Evolutionary conservation across 2,797 vertebrate species (phyloP), one percentile per base, ranked within the genome.

Genomic region (Lophotriccus pileatus): DNA sequence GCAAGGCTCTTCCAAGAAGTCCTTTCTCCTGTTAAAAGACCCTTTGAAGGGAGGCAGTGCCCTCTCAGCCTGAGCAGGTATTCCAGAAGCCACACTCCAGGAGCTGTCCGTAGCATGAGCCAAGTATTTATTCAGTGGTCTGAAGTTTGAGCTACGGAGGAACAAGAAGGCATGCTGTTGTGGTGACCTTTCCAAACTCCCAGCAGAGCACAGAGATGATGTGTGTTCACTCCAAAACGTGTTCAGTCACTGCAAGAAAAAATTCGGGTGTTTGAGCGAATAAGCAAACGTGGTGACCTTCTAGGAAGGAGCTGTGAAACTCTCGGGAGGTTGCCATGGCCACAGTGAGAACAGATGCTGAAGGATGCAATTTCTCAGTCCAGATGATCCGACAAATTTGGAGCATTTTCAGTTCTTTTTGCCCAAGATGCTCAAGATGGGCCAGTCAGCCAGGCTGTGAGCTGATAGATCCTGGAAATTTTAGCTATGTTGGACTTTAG

Each of bases 61-160:
- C 66, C 84, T 89, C 23, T 84, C 70, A 55, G 55, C 55, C 74
- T 55, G 43, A 72, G 6, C 49, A 36, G 69, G 8, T 23, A 55
- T 82, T 90, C 50, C 50, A 58, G 64, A 46, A 84, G 20, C n/a
- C 1, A 0, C 80, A 59, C 75, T 93, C 77, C 84, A 79, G 63
- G 66, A 86, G 46, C 32, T 92, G 63, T 74, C 74, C 63, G 62
- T 17, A 82, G 47, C 1, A 1, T 62, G 49, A 93, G 36, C 7
- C 59, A 92, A 82, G 84, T 79, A 84, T 92, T 93, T 84, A 76
- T 78, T 67, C 59, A 69, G 67, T 2, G 9, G 49, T 56, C 63
- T 77, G 52, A 77, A 87, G 23, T 76, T 73, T 66, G 56, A 87
- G 81, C 76, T 44, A 14, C 3, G 55, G 63, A 73, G 74, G n/a